Conservation (phyloP, 2,888 invertebrate genomes). For the Mesoligia furuncula region DNA sequence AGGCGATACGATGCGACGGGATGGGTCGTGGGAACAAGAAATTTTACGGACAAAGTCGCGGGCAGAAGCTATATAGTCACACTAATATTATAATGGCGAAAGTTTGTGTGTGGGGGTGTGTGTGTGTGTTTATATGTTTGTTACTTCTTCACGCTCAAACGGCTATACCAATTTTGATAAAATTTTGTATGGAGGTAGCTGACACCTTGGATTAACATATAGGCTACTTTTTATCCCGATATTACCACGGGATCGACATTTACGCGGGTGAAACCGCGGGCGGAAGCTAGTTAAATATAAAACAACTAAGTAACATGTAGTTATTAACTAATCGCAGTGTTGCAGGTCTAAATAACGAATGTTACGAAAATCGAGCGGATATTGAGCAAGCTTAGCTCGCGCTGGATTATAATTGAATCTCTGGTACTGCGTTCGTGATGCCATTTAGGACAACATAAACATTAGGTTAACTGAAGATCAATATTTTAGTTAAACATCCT, state of each 20-base stretch:
- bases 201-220: no score
- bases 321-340: constrained; percentile 40
- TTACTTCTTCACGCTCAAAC: no score
- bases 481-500: constrained; percentile 83
- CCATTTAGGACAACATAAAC: constrained; percentile 49
- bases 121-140: no score
- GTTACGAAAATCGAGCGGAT: constrained; percentile 59
- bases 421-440: constrained; percentile 1
- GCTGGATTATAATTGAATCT: constrained; percentile 21
- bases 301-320: constrained; percentile 15
- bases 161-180: no score
- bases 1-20: neutral
- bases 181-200: no score
- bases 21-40: neutral
- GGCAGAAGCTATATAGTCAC: neutral
- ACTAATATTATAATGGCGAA: no score
- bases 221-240: no score
- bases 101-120: no score
- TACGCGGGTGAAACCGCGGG: no score
- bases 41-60: neutral
- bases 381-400: constrained; percentile 54
- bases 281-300: neutral
- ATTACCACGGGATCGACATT: no score
- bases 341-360: constrained; percentile 44
- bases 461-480: constrained; percentile 67